A percentile compares a stretch with the other conserved stretches of the same genome.
Evolutionary conservation across 2,797 vertebrate species (phyloP).

Genomic region (Gorsachius magnificus): DNA sequence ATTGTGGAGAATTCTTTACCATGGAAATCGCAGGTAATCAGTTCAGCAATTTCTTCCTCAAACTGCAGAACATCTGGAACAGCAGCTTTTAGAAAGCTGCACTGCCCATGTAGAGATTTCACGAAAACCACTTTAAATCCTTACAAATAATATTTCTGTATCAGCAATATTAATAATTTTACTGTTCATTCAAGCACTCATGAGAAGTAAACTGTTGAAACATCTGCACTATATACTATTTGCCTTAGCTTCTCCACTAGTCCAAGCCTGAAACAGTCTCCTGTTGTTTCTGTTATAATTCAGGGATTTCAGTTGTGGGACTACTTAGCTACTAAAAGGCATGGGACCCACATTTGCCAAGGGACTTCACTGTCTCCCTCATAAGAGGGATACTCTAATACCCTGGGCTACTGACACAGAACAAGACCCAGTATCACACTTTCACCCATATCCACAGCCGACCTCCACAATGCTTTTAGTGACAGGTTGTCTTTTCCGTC

Average conservation of each 20-base stretch:
- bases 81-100: not conserved
- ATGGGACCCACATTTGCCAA: not conserved
- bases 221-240: not conserved
- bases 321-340: not conserved
- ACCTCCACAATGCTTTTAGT: constrained; percentile 89
- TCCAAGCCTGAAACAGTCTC: not conserved
- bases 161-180: not conserved
- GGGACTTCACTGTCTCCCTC: not conserved
- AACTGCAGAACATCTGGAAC: not conserved
- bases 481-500: constrained; percentile 85
- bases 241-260: not conserved
- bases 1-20: not conserved
- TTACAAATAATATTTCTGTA: not conserved
- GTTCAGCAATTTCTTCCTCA: not conserved
- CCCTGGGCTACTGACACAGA: not conserved
- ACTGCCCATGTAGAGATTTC: not conserved
- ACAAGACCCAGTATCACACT: not conserved
- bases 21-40: not conserved
- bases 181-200: not conserved
- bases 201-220: not conserved
- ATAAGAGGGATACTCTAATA: not conserved
- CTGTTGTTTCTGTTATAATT: not conserved
- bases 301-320: not conserved
- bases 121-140: not conserved
- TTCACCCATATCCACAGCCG: constrained; percentile 3